Evolutionary conservation across 2,113 vertebrate species (phyloP), one percentile per base, ranked within the genome.

Genomic region (Hyperoodon ampullatus): DNA sequence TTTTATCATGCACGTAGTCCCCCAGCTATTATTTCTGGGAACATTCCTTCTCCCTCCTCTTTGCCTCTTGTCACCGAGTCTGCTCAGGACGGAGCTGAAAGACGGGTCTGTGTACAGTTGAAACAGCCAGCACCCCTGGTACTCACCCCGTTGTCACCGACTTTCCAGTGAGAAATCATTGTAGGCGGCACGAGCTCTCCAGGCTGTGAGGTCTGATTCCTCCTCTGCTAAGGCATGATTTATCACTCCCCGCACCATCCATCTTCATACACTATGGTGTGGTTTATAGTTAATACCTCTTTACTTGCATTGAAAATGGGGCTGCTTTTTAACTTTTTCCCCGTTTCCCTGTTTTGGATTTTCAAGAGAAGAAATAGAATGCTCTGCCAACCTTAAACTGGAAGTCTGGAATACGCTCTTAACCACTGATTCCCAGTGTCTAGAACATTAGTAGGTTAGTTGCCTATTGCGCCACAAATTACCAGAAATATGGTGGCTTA

Each of bases 231-330:
- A 65, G 42, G 44, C 15, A 0, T 8, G 35, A 12, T 14, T 74
- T 74, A 8, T 24, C 71, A 44, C 24, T 47, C 13, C 44, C 10
- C 23, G 18, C 23, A 13, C 44, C 12, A 11, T 11, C 42, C 21
- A 2, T 10, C 42, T n/a, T 65, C 47, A 19, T 28, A 39, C 0
- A 4, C 74, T 18, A 0, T 2, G 2, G 13, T 33, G 18, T 33
- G 35, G 53, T 30, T 81, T 65, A 24, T 18, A 44, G 65, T 65
- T 63, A 70, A 47, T 14, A 4, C 23, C 33, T 70, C 53, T 53
- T 39, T 88, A 47, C 15, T 47, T 30, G 63, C 19, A 18, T 42
- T 24, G 47, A 90, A 47, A 33, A 39, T 1, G 0, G n/a, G 53
- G 18, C 24, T 35, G 8, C 55, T 63, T 81, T 84, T 75, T 60